These are phyloP conservation scores for Crocuta crocuta DNA, from an alignment of 2,113 vertebrate genomes.

Conservation along the genomic window DNA sequence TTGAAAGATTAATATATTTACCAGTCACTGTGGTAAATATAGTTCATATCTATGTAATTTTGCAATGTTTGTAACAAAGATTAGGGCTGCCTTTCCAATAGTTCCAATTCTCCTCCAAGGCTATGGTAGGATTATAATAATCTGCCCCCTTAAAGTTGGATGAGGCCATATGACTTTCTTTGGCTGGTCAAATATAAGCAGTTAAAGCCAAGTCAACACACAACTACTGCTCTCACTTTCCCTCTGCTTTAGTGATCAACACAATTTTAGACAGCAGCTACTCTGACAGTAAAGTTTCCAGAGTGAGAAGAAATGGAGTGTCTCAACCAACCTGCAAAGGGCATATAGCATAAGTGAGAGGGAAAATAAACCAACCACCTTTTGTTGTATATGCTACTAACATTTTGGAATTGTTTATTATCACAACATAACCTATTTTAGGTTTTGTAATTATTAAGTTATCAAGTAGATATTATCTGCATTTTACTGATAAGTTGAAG, in stretches of 20 bases:
- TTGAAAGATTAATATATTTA: neutral
- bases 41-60: neutral
- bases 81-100: neutral
- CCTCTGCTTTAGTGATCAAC: neutral
- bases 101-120: neutral
- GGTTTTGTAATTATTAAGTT: neutral
- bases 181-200: neutral
- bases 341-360: fast-evolving
- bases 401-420: neutral
- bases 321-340: neutral
- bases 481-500: neutral
- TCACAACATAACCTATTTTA: neutral
- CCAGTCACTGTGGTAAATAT: neutral
- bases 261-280: neutral
- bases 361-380: neutral
- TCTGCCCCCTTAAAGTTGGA: neutral
- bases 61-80: neutral
- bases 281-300: neutral
- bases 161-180: neutral
- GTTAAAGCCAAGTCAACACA: neutral
- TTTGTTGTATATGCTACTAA: neutral
- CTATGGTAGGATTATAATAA: neutral
- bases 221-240: neutral
- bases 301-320: neutral
- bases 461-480: neutral